phyloP scores from a whole-genome alignment of 2,888 invertebrate species.

The Meteorus cinctellus region DNA sequence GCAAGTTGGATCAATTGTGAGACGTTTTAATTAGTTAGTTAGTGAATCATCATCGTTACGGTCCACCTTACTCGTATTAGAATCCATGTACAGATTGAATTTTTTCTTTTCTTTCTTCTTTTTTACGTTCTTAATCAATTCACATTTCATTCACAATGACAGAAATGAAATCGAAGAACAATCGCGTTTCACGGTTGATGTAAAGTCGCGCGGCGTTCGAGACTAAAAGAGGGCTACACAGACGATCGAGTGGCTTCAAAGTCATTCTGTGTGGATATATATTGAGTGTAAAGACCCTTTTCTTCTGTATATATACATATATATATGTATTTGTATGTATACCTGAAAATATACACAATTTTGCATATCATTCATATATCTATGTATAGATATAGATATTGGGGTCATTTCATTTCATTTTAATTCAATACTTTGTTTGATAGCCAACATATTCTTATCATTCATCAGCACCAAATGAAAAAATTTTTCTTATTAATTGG shows the following conservation, averaged over 20 bases:
- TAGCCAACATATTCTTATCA: too few relatives aligned
- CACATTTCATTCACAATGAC: neutral
- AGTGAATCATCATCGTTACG: neutral
- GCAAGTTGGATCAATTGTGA: neutral
- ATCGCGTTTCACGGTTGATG: slow-evolving; percentile 53
- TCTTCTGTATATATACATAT: slow-evolving; percentile 15
- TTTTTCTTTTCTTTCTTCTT: neutral
- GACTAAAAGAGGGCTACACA: slow-evolving; percentile 50
- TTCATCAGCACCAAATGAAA: too few relatives aligned
- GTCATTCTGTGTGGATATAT: slow-evolving; percentile 31
- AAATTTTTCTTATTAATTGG: too few relatives aligned
- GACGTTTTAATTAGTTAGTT: slow-evolving; percentile 16
- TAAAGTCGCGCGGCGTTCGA: slow-evolving; percentile 41
- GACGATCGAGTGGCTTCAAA: slow-evolving; percentile 56
- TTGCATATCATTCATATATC: too few relatives aligned
- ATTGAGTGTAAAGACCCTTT: slow-evolving; percentile 22
- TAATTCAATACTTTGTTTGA: too few relatives aligned
- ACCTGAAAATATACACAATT: too few relatives aligned
- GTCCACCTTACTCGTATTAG: neutral
- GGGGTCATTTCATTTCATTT: neutral
- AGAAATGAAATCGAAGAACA: slow-evolving; percentile 37
- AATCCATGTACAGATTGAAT: neutral
- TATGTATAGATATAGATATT: neutral
- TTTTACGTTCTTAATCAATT: neutral
- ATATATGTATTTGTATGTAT: neutral